Evolutionary conservation across 2,888 invertebrate genomes (phyloP).

Genomic region (Oeneis ivallda): DNA sequence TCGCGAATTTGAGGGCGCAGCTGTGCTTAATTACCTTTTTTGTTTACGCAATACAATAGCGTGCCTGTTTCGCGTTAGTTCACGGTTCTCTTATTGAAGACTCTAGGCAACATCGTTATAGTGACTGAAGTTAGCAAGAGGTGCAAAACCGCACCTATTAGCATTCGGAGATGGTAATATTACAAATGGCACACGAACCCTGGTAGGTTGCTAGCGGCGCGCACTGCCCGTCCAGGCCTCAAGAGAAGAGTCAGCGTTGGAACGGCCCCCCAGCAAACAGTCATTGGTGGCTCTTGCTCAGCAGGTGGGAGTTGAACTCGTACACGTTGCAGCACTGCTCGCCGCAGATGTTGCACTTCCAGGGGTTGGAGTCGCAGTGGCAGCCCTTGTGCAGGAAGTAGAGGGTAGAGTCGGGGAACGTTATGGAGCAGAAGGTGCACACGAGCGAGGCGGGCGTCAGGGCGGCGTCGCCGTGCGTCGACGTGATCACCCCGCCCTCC

Average conservation of each 20-base stretch:
- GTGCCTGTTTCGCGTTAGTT: too few species aligned
- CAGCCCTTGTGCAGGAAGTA: slow-evolving; percentile 99
- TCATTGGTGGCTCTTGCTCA: slow-evolving; percentile 96
- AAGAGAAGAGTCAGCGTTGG: slow-evolving; percentile 64
- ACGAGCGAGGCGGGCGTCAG: slow-evolving; percentile 82
- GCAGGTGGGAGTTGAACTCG: slow-evolving; percentile 97
- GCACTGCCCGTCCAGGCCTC: background rate
- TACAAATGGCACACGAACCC: too few species aligned
- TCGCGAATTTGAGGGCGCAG: too few species aligned
- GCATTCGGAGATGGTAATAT: too few species aligned
- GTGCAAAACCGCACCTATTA: too few species aligned
- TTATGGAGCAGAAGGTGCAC: slow-evolving; percentile 95
- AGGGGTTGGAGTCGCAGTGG: slow-evolving; percentile 98
- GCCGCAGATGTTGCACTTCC: slow-evolving; percentile 98
- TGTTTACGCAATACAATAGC: too few species aligned
- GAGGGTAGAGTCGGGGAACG: slow-evolving; percentile 96
- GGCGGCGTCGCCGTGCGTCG: slow-evolving; percentile 83
- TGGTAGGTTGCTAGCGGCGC: too few species aligned
- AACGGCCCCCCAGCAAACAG: slow-evolving; percentile 79
- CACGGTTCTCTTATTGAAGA: too few species aligned
- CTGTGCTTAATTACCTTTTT: too few species aligned
- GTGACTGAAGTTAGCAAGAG: too few species aligned
- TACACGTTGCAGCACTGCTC: slow-evolving; percentile 97
- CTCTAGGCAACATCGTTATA: too few species aligned
- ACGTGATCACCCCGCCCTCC: slow-evolving; percentile 85